These are phyloP conservation scores for Gorsachius magnificus DNA, from an alignment of 2,797 vertebrate genomes.

Conservation along the genomic window DNA sequence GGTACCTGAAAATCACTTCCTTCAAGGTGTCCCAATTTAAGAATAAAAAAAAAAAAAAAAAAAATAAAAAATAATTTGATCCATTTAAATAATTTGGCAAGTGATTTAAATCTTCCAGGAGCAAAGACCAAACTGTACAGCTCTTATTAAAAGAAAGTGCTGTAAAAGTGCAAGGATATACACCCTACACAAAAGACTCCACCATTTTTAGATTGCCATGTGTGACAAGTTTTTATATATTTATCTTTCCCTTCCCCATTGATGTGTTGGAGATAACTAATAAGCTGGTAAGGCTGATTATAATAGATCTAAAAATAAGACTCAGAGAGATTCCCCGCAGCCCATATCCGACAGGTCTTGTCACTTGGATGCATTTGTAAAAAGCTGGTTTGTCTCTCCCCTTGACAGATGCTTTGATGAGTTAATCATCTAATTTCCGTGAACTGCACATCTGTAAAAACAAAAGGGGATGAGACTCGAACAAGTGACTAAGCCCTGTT, in stretches of 20 bases:
- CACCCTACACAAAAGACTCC: not conserved
- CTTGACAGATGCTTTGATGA: constrained; percentile 68
- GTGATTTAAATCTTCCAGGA: not conserved
- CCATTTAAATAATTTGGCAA: not conserved
- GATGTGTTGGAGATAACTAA: constrained; percentile 34
- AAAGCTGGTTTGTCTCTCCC: constrained; percentile 56
- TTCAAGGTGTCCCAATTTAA: not conserved
- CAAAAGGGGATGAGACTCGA: constrained; percentile 38
- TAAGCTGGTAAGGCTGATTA: constrained; percentile 32
- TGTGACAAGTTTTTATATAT: not conserved
- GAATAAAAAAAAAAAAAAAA: not conserved
- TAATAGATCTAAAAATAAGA: constrained; percentile 44
- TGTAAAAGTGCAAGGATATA: not conserved
- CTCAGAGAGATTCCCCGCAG: constrained; percentile 37
- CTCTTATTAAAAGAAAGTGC: not conserved
- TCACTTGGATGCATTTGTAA: constrained; percentile 50
- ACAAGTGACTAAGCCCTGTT: constrained; percentile 49
- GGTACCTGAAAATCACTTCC: not conserved
- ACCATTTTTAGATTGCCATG: not conserved
- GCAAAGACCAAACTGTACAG: not conserved
- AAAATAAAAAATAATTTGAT: not conserved
- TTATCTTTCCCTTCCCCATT: not conserved
- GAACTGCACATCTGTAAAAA: constrained; percentile 66
- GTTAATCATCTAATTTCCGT: constrained; percentile 62
- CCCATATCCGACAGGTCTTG: constrained; percentile 43